Evolutionary conservation across 2,888 invertebrate species (phyloP), one percentile per base, ranked within the genome.

Genomic region (Biston betularia): DNA sequence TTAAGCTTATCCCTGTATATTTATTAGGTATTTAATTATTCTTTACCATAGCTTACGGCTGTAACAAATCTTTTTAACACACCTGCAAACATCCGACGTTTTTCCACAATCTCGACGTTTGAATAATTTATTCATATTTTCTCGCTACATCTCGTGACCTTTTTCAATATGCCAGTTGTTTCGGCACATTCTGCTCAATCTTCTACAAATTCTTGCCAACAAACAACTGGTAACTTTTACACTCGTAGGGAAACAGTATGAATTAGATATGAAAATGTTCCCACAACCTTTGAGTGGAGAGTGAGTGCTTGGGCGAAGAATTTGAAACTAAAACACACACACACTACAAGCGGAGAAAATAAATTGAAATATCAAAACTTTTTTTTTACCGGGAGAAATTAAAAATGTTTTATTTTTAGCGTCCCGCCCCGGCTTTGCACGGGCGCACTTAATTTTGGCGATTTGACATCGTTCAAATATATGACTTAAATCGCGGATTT

Each of bases 71-170:
- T 24, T 24, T 24, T 24, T 12, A 33, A 55, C 42, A n/a, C 44
- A 44, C 15, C 10, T 46, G 15, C 3, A 46, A 4, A 7, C 8
- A 15, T 40, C 38, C 0, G 12, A 10, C 45, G n/a, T 57, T 48
- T 54, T 42, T 54, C 48, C n/a, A 42, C 10, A 15, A 44, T 50
- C 50, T 49, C 35, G 34, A 59, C 59, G 24, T 12, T n/a, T 65
- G 65, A 65, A 65, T 65, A 60, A 65, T 65, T 65, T 56, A 60
- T 56, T 56, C 45, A 50, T 45, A 52, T 60, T 60, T 49, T 53
- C 42, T 54, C 34, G 11, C 58, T 24, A 11, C 11, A 35, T 14
- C 12, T 11, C 55, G 54, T 56, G 56, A 52, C 65, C 65, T 65
- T 65, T 65, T 65, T 60, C 60, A 65, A 65, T 56, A 60, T 60